Evolutionary conservation across 2,888 invertebrate genomes (phyloP), one percentile per base, ranked within the genome.

Genomic region (Steinernema scapterisci): DNA sequence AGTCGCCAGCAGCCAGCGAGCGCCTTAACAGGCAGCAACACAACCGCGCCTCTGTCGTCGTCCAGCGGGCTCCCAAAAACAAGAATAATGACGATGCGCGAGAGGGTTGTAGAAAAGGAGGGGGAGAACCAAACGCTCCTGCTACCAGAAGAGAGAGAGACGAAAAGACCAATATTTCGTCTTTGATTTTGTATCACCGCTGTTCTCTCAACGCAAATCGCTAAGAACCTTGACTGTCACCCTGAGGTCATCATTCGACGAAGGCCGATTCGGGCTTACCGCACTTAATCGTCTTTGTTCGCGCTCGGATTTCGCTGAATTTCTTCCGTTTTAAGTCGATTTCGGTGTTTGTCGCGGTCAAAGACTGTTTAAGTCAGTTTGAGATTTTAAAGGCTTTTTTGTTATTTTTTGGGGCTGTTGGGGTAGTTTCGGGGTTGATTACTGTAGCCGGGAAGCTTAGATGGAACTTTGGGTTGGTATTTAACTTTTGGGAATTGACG

Each of bases 141-240:
- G 38, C 38, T 38, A 38, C 38, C 38, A 38, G 5, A 38, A 38
- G 38, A 38, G 38, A 63, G 63, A 63, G 38, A 63, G 63, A 63
- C 63, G 63, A 63, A 63, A 63, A 63, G 63, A 63, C 63, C 63
- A 63, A 63, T 31, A 31, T 63, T 38, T 63, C 63, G 63, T 63
- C 63, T 63, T 63, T 63, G 63, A 63, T 63, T 63, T 63, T 63
- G 63, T 63, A 63, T 63, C 63, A 63, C 16, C 31, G 63, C 63
- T 63, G 63, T 63, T 63, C 63, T 63, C 63, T 63, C 63, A 63
- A 63, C 63, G 63, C 63, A 63, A 63, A 63, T 31, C 63, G 63
- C 63, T 25, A 16, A 13, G 63, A 63, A 63, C 63, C 63, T 63
- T 63, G 63, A 63, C 63, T 38, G 63, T n/a, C 63, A 63, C 63